These are phyloP conservation scores for Planiliza haematocheilus DNA, from an alignment of 2,113 vertebrate species.

Conservation along the genomic window DNA sequence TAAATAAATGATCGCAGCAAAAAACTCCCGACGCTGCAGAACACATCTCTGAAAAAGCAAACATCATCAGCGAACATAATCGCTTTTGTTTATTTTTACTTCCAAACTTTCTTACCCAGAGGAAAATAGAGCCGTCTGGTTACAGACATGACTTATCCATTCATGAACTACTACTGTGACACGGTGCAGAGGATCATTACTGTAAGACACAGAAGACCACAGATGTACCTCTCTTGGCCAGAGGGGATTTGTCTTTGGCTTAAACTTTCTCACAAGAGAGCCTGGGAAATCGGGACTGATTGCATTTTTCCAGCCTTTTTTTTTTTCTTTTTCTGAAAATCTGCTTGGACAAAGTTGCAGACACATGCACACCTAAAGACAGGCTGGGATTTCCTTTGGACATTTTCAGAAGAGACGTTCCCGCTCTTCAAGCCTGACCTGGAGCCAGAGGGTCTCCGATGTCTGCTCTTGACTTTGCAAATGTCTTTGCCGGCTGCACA, in stretches of 20 bases:
- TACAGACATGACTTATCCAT: background rate
- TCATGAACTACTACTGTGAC: background rate
- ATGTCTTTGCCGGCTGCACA: conserved; percentile 18
- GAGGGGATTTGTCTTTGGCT: conserved; percentile 32
- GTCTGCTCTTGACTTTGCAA: background rate
- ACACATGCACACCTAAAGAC: conserved; percentile 25
- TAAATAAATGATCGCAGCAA: too few species aligned
- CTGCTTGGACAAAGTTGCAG: conserved; percentile 20
- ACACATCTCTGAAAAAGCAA: background rate
- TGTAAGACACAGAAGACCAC: conserved; percentile 43
- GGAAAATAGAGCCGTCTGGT: background rate
- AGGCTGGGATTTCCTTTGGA: conserved; percentile 34
- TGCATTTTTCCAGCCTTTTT: conserved; percentile 4
- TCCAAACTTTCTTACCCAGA: background rate
- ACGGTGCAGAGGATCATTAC: conserved; percentile 2
- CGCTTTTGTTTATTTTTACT: background rate
- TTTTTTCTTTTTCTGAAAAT: conserved; percentile 9
- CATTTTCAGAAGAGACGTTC: background rate
- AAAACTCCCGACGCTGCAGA: too few species aligned
- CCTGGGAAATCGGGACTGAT: conserved; percentile 30
- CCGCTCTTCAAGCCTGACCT: background rate
- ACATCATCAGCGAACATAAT: background rate
- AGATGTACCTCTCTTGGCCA: conserved; percentile 35
- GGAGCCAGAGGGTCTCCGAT: background rate
- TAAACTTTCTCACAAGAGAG: conserved; percentile 25